phyloP scores from a whole-genome alignment of 64 coral and sea anemone genomes.

The Trachythela sp. region DNA sequence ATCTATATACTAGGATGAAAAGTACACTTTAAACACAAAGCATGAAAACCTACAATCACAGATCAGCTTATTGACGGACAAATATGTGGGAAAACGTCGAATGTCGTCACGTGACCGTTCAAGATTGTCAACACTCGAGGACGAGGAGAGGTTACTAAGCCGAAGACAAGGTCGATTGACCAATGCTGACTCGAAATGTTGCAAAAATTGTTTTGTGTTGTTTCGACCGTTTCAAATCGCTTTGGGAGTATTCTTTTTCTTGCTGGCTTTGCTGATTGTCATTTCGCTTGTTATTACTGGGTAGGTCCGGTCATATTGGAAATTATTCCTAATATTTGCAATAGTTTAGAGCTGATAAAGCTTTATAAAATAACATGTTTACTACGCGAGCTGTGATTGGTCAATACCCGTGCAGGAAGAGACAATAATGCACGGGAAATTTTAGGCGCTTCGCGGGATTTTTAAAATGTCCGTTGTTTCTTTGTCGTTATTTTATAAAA shows the following conservation, averaged over 20 bases:
- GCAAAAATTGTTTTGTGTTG: constrained; percentile 70
- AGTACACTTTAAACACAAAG: constrained; percentile 38
- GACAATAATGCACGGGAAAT: too few species aligned
- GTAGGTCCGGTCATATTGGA: neutral
- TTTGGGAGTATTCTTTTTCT: constrained; percentile 67
- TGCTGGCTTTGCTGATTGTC: constrained; percentile 71
- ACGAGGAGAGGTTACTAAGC: constrained; percentile 57
- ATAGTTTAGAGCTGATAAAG: neutral
- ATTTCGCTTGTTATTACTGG: constrained; percentile 74
- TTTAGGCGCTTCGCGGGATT: too few species aligned
- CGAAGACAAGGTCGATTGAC: constrained; percentile 61
- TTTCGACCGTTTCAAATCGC: constrained; percentile 90
- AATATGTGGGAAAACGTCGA: constrained; percentile 54
- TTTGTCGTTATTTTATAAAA: too few species aligned
- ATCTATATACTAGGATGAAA: constrained; percentile 49
- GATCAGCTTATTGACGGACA: constrained; percentile 68
- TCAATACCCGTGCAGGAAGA: too few species aligned
- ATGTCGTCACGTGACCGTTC: constrained; percentile 60
- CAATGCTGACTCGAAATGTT: constrained; percentile 60
- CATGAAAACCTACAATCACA: constrained; percentile 58
- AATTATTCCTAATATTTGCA: too few species aligned
- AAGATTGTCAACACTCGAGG: constrained; percentile 58
- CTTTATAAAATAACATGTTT: too few species aligned
- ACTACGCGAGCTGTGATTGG: too few species aligned
- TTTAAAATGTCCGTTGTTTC: too few species aligned